Evolutionary conservation across 64 coral and sea anemone species (phyloP).

Genomic region (Porites australiensis): DNA sequence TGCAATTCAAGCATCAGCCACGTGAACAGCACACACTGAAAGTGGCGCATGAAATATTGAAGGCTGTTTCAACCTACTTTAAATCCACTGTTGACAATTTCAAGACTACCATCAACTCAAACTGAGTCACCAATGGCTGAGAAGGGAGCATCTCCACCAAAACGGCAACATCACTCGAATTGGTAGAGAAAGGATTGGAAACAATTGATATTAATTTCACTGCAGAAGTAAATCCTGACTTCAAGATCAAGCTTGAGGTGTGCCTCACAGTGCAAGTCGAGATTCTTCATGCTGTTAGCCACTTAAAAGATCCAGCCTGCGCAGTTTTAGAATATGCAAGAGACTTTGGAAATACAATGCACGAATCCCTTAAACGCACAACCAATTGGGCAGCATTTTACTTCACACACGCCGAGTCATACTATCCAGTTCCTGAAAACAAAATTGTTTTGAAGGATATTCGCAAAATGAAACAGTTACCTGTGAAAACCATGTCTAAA

Average conservation of each 20-base stretch:
- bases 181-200: constrained; percentile 26
- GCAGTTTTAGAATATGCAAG: constrained; percentile 27
- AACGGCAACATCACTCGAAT: constrained; percentile 4
- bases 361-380: too few relatives aligned
- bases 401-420: neutral
- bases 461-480: constrained; percentile 9
- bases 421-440: constrained; percentile 9
- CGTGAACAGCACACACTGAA: neutral
- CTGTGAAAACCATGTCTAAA: neutral
- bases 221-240: constrained; percentile 25
- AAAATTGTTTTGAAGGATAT: neutral
- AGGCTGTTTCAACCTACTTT: neutral
- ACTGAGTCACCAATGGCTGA: neutral
- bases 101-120: neutral
- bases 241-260: constrained; percentile 29
- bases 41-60: neutral
- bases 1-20: neutral
- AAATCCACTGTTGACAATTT: neutral
- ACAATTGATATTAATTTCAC: constrained; percentile 5
- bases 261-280: constrained; percentile 52
- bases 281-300: constrained; percentile 2
- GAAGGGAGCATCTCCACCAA: constrained; percentile 9
- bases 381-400: too few relatives aligned
- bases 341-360: constrained; percentile 34
- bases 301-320: constrained; percentile 7